Percentiles rank a stretch among this genome's conserved stretches.
Evolutionary conservation across 2,797 vertebrate species (phyloP).

Genomic region (Aselliscus stoliczkanus): DNA sequence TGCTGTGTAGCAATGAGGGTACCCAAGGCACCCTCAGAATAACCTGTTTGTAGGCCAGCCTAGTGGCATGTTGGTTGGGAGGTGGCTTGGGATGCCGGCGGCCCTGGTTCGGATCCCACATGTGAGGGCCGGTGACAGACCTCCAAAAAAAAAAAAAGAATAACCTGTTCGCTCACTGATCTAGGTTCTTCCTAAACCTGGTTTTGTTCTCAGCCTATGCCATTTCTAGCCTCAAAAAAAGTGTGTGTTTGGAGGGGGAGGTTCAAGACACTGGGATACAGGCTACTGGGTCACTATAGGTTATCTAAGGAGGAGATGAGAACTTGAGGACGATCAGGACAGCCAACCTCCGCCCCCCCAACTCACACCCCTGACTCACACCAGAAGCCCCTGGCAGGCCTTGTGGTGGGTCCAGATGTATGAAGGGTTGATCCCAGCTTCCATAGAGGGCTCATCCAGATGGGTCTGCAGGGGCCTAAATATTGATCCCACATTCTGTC

Average conservation of each 20-base stretch:
- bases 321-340: neutral
- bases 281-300: neutral
- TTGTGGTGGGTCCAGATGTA: neutral
- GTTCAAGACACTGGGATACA: neutral
- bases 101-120: too few species aligned
- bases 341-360: neutral
- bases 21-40: neutral
- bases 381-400: neutral
- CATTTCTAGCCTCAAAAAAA: neutral
- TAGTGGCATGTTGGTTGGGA: too few species aligned
- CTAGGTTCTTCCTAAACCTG: neutral
- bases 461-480: neutral
- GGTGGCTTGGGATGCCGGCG: too few species aligned
- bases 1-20: neutral
- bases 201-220: neutral
- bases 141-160: too few species aligned
- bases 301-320: neutral
- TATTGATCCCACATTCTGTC: neutral
- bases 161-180: neutral
- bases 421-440: neutral
- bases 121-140: too few species aligned
- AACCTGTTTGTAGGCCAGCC: too few species aligned
- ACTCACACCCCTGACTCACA: neutral
- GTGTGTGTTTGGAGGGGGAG: accelerated
- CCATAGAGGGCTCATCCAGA: neutral